Evolutionary conservation across 2,888 invertebrate genomes (phyloP).

Genomic region (Laothoe populi): DNA sequence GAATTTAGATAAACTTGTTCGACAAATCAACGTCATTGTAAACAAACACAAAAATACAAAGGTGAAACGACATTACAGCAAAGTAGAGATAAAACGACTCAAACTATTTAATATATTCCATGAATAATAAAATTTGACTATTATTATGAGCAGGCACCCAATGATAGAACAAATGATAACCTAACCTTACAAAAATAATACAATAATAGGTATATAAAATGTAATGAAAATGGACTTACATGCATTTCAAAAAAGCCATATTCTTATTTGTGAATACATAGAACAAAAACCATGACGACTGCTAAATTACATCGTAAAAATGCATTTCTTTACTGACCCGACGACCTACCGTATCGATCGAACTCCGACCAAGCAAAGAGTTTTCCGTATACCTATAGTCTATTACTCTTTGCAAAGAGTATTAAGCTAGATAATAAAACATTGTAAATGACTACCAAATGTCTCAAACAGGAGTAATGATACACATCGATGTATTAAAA

Average conservation of each 20-base stretch:
- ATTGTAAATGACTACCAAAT: no score
- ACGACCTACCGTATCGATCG: slow-evolving; percentile 56
- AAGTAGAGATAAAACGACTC: no score
- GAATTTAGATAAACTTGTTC: not conserved
- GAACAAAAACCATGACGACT: slow-evolving; percentile 78
- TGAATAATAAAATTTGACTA: not conserved
- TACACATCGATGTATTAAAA: no score
- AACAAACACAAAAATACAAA: not conserved
- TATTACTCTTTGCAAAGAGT: no score
- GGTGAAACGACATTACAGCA: not conserved
- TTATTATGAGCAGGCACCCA: slow-evolving; percentile 28
- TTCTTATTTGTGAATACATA: slow-evolving; percentile 56
- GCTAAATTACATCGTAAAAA: slow-evolving; percentile 58
- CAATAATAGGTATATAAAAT: slow-evolving; percentile 3
- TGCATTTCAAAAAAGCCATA: slow-evolving; percentile 63
- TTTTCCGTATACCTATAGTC: not conserved
- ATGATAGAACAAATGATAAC: slow-evolving; percentile 40
- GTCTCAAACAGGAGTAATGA: no score
- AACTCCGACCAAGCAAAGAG: not conserved
- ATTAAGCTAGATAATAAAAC: no score
- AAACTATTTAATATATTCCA: no score
- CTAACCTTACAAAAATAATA: slow-evolving; percentile 37
- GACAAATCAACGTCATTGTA: not conserved
- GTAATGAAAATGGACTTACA: slow-evolving; percentile 61
- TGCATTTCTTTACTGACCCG: slow-evolving; percentile 65